Percentiles rank a stretch among this genome's conserved stretches.
phyloP scores from a whole-genome alignment of 2,888 invertebrate genomes.

The Volucella zonaria region DNA sequence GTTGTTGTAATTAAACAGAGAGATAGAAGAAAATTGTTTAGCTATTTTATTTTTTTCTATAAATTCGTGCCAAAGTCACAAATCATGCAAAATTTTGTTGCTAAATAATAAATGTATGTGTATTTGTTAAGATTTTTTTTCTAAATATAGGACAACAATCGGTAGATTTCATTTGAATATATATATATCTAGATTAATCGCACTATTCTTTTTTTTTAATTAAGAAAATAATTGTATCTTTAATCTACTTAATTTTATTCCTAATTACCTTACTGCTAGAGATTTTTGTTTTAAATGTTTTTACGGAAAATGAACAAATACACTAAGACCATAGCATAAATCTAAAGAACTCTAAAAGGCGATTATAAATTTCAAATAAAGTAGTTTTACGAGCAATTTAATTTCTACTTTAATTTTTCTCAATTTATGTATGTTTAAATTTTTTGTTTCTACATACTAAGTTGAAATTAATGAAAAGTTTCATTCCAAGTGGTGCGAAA shows the following conservation, averaged over 20 bases:
- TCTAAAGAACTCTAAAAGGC: constrained; percentile 53
- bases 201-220: constrained; percentile 23
- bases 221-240: constrained; percentile 28
- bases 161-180: constrained; percentile 53
- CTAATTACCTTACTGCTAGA: constrained; percentile 53
- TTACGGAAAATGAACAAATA: constrained; percentile 54
- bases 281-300: constrained; percentile 6
- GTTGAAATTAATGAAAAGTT: constrained; percentile 28
- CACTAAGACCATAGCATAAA: constrained; percentile 71
- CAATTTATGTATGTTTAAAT: constrained; percentile 3
- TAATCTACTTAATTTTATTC: constrained; percentile 52
- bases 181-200: constrained; percentile 50
- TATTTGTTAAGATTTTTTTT: constrained; percentile 26
- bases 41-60: constrained; percentile 8
- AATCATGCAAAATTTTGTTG: constrained; percentile 46
- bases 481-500: constrained; percentile 66
- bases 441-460: constrained; percentile 9
- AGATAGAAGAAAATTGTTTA: not conserved
- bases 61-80: constrained; percentile 32
- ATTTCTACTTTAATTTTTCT: constrained; percentile 29
- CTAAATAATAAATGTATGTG: constrained; percentile 33
- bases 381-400: constrained; percentile 46
- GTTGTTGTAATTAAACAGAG: not conserved
- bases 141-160: constrained; percentile 81
- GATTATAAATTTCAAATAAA: constrained; percentile 19